Evolutionary conservation across 2,797 vertebrate species (phyloP).

Genomic region (Cetoscarus ocellatus): DNA sequence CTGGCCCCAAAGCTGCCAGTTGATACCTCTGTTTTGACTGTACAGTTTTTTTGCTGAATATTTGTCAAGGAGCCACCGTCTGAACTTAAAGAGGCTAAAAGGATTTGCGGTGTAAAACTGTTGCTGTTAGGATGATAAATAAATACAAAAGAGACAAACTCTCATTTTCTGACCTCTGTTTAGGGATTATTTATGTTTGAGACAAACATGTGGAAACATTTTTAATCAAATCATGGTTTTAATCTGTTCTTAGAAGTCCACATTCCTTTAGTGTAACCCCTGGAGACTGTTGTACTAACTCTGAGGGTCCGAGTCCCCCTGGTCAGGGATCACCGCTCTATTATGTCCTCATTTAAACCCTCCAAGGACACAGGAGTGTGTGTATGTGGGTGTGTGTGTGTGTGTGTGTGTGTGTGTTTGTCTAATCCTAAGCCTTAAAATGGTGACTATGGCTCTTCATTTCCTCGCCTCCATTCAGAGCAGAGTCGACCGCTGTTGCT

Average conservation of each 20-base stretch:
- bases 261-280: neutral
- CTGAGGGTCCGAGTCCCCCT: neutral
- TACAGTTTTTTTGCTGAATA: no score
- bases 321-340: conserved; percentile 21
- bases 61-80: no score
- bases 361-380: conserved; percentile 24
- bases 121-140: no score
- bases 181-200: no score
- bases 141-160: no score
- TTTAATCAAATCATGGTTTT: neutral
- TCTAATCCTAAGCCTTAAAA: conserved; percentile 36
- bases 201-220: neutral
- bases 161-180: no score
- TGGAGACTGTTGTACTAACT: conserved; percentile 13
- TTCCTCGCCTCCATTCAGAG: conserved; percentile 44
- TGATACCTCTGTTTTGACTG: no score
- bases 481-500: neutral
- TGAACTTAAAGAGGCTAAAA: no score
- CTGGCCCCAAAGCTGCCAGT: no score
- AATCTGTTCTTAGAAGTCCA: neutral
- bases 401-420: neutral
- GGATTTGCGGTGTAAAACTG: no score
- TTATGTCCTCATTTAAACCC: conserved; percentile 54
- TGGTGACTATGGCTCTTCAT: conserved; percentile 43
- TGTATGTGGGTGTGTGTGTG: neutral